Percentiles rank a stretch among this genome's conserved stretches.
Evolutionary conservation across 1,140 invertebrate species (phyloP).

Genomic region (Sarcophaga bullata): DNA sequence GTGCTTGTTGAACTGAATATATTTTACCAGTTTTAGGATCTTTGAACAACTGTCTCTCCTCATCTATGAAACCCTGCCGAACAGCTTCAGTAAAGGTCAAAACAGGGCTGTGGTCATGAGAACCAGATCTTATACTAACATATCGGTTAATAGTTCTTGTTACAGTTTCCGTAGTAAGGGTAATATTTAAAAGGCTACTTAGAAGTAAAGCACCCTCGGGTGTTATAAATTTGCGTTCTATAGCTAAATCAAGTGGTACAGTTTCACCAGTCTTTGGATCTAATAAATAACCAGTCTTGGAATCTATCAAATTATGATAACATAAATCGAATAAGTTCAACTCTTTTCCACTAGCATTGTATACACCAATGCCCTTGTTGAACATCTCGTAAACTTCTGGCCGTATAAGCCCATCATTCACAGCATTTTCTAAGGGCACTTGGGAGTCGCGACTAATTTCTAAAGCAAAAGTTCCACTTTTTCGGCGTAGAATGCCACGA

Average conservation of each 20-base stretch:
- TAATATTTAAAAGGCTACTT: conserved; percentile 84
- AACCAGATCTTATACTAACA: conserved; percentile 73
- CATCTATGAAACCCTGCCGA: conserved; percentile 82
- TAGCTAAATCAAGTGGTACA: conserved; percentile 85
- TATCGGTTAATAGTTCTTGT: conserved; percentile 84
- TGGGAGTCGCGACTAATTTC: conserved; percentile 81
- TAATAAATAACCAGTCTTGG: conserved; percentile 85
- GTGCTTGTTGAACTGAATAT: conserved; percentile 84
- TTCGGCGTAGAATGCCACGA: conserved; percentile 81
- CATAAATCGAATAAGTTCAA: conserved; percentile 87
- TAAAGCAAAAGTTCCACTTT: conserved; percentile 77
- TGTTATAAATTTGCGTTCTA: conserved; percentile 84
- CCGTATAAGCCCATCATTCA: conserved; percentile 74
- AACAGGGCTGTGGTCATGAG: conserved; percentile 69
- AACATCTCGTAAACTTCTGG: conserved; percentile 87
- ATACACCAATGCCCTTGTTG: conserved; percentile 82
- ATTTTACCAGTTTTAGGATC: conserved; percentile 80
- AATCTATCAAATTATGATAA: conserved; percentile 82
- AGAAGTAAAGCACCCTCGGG: conserved; percentile 85
- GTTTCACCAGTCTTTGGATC: conserved; percentile 80
- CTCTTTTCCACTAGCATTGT: conserved; percentile 75
- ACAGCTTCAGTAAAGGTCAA: conserved; percentile 83
- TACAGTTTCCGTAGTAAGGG: conserved; percentile 84
- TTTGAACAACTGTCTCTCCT: conserved; percentile 79
- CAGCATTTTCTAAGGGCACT: conserved; percentile 77